Conservation (phyloP, 53 echinoderm and acorn worm species). For the Arbacia lixula region DNA sequence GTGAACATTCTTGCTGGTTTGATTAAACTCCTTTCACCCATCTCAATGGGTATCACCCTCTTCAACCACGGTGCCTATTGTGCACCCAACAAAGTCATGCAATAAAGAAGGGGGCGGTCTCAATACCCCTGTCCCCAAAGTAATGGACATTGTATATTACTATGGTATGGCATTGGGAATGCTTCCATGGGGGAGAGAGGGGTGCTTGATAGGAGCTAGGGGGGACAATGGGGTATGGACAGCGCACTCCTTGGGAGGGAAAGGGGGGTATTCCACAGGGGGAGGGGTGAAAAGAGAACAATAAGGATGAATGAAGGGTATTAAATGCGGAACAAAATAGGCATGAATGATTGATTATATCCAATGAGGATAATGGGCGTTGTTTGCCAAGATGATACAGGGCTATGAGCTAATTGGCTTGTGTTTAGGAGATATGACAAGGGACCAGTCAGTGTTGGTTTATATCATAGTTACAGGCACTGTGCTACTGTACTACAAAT, state of each 20-base stretch:
- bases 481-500: no score
- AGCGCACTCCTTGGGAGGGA: not conserved
- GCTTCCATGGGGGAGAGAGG: not conserved
- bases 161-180: no score
- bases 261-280: not conserved
- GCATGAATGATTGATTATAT: conserved; percentile 1
- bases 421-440: conserved; percentile 9
- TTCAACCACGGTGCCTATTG: conserved; percentile 8
- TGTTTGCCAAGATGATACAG: conserved; percentile 1
- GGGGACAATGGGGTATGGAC: not conserved
- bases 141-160: not conserved
- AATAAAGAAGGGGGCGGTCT: not conserved
- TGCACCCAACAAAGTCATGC: conserved; percentile 12
- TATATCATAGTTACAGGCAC: no score
- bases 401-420: conserved; percentile 9
- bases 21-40: not conserved
- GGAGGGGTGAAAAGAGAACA: not conserved
- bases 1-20: no score
- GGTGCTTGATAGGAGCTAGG: not conserved
- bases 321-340: not conserved
- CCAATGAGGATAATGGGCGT: not conserved
- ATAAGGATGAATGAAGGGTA: not conserved
- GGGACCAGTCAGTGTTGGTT: no score
- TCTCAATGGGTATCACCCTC: conserved; percentile 23
- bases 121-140: not conserved